Percentiles rank a stretch among this genome's conserved stretches.
Conservation (phyloP, 2,113 vertebrate species). For the Cervus canadensis region DNA sequence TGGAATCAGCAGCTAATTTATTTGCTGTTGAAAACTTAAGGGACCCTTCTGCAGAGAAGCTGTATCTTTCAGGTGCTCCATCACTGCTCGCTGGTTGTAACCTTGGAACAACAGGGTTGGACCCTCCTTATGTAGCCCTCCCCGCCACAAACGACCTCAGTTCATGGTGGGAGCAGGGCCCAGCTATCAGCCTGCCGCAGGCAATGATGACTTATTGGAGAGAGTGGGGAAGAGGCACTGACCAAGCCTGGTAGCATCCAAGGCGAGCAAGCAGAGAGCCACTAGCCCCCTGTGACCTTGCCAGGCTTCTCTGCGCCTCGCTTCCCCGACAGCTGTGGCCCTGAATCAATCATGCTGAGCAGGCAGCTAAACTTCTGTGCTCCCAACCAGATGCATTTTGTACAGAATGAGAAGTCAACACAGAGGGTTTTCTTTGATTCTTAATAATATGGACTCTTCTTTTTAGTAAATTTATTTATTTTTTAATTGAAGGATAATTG, state of each 20-base stretch:
- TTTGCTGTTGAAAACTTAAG: rapidly evolving
- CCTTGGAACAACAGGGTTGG: neutral
- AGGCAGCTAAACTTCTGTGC: neutral
- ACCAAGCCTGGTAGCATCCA: rapidly evolving
- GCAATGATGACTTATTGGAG: neutral
- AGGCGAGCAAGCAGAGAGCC: too few relatives aligned
- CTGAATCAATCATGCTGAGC: neutral
- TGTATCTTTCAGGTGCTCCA: neutral
- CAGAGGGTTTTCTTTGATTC: neutral
- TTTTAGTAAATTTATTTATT: neutral
- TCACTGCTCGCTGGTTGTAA: rapidly evolving
- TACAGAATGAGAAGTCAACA: neutral
- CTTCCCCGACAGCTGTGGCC: neutral
- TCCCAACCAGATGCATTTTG: neutral
- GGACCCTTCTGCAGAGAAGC: neutral
- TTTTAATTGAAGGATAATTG: neutral
- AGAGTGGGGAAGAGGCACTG: neutral
- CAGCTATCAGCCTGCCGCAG: neutral
- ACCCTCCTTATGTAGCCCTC: neutral
- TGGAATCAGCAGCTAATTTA: neutral
- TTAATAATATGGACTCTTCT: neutral
- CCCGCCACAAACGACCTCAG: neutral
- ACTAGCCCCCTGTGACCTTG: neutral
- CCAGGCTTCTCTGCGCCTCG: neutral
- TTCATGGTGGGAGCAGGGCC: neutral